These are phyloP conservation scores for Semicossyphus pulcher DNA, from an alignment of 2,113 vertebrate genomes.

Conservation along the genomic window DNA sequence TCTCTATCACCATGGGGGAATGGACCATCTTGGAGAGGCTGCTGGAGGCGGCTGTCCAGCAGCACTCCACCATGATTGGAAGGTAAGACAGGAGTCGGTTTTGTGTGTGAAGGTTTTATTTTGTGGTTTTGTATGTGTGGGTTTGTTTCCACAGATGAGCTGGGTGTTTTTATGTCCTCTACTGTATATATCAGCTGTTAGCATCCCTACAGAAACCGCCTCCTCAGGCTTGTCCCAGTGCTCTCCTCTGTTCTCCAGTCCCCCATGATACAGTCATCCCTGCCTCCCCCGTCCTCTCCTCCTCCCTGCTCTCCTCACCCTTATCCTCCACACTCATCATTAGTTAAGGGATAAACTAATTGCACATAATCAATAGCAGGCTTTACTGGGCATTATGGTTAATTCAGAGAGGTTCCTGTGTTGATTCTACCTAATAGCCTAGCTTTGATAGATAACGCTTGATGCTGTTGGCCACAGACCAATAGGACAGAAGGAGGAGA, in stretches of 20 bases:
- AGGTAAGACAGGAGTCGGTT: slow-evolving; percentile 76
- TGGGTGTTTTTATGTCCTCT: slow-evolving; percentile 18
- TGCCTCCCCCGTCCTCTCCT: slow-evolving; percentile 27
- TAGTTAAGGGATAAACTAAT: slow-evolving; percentile 73
- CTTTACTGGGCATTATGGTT: slow-evolving; percentile 64
- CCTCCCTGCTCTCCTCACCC: slow-evolving; percentile 49
- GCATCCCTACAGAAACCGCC: slow-evolving; percentile 27
- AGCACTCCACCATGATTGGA: slow-evolving; percentile 89
- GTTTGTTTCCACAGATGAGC: slow-evolving; percentile 8
- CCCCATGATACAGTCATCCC: slow-evolving; percentile 46
- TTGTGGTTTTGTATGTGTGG: slow-evolving; percentile 2
- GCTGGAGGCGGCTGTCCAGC: slow-evolving; percentile 88
- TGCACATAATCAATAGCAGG: slow-evolving; percentile 72
- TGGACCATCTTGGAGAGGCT: slow-evolving; percentile 87
- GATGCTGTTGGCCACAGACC: slow-evolving; percentile 56
- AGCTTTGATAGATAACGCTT: slow-evolving; percentile 58
- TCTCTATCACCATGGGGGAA: slow-evolving; percentile 82
- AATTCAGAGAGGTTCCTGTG: slow-evolving; percentile 65
- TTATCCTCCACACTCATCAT: slow-evolving; percentile 46
- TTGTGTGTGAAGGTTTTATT: slow-evolving; percentile 8
- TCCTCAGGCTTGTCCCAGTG: slow-evolving; percentile 53
- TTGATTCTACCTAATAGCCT: slow-evolving; percentile 62
- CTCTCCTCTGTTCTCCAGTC: slow-evolving; percentile 63
- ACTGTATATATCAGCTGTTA: slow-evolving; percentile 33
- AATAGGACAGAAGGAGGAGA: slow-evolving; percentile 63